Percentiles rank a stretch among this genome's conserved stretches.
These are phyloP conservation scores for Podarcis lilfordi DNA, from an alignment of 2,797 vertebrate genomes.

Conservation along the genomic window DNA sequence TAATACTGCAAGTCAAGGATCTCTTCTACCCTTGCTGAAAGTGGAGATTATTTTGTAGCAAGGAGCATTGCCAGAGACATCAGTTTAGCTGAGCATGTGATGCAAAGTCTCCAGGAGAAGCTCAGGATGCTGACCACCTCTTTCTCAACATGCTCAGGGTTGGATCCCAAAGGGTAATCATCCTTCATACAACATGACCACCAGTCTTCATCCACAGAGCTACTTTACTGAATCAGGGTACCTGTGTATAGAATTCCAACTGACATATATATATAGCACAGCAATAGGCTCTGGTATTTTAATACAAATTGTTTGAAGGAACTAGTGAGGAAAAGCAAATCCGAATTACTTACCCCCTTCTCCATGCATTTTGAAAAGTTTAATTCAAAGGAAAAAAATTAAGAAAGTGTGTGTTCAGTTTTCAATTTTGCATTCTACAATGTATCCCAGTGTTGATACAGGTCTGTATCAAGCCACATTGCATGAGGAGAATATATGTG, in stretches of 20 bases:
- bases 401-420: not conserved
- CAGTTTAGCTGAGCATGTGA: not conserved
- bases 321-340: not conserved
- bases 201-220: not conserved
- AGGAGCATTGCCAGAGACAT: too few species aligned
- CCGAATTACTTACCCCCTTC: too few species aligned
- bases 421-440: constrained; percentile 23
- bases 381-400: not conserved
- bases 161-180: not conserved
- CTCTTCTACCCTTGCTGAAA: too few species aligned
- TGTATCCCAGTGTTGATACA: not conserved
- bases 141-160: not conserved
- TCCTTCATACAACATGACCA: not conserved
- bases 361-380: not conserved
- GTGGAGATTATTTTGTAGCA: too few species aligned
- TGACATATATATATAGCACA: not conserved
- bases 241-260: not conserved
- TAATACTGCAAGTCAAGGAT: too few species aligned
- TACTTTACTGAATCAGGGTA: not conserved
- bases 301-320: not conserved
- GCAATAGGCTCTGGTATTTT: not conserved
- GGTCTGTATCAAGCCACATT: constrained; percentile 12
- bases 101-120: not conserved
- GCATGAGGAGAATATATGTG: not conserved
- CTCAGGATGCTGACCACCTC: not conserved